Evolutionary conservation across 2,113 vertebrate genomes (phyloP), one percentile per base, ranked within the genome.

Genomic region (Pyxicephalus adspersus): DNA sequence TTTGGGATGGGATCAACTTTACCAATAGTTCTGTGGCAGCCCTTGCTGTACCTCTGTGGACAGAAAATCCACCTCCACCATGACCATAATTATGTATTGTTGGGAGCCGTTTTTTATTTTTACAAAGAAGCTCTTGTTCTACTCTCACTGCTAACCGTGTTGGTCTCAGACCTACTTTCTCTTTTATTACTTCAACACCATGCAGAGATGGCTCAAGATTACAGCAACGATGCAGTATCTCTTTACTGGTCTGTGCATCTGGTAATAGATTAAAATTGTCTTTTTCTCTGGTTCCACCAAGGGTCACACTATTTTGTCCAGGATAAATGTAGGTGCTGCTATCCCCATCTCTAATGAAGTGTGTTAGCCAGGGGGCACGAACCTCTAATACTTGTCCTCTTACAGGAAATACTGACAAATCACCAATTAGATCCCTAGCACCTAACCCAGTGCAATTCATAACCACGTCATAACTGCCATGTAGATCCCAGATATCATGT

Each of bases 41-140:
- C 23, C 92, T 84, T 6, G 95, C 96, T 0, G 93, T 95, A 3
- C 97, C 98, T 91, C 94, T 93, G 86, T 96, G 95, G 31, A 96
- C 64, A 0, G 91, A 92, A 77, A 98, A 88, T 0, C 98, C 98
- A 64, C 91, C 94, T 0, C 91, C 84, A 0, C 94, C 93, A 0
- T 98, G 98, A 16, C 98, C 98, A 0, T 99, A 99, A 89, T 98
- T 95, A 84, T 99, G 97, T 8, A 99, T 92, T 73, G 99, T 89
- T 0, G 20, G 88, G 17, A 98, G 90, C 4, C 51, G 83, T 20
- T 60, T 64, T 3, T 82, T 89, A 16, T 67, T 85, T 23, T 83
- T 77, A 57, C 65, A 74, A 54, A 95, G 79, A 75, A 87, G 5
- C 83, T 96, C 95, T 81, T 64, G 92, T 89, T 96, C 92, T 80